Evolutionary conservation across 2,888 invertebrate genomes (phyloP), one percentile per base, ranked within the genome.

Genomic region (Resseliella maxima): DNA sequence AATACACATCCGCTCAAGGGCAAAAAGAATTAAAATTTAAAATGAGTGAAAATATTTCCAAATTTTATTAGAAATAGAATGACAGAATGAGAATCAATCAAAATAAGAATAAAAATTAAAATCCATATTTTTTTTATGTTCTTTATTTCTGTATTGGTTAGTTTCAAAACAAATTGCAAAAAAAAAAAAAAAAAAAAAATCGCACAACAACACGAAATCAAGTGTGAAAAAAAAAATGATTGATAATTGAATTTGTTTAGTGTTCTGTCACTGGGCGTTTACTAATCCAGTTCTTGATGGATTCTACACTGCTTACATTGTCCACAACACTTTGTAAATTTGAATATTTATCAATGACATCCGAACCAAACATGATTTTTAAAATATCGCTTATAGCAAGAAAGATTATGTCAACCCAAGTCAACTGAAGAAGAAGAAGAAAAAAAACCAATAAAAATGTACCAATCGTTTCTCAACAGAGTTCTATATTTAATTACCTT

Each of bases 331-430:
- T 91, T 88, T 92, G 92, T 85, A 95, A 89, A 87, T 93, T 92
- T 8, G 93, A 92, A 89, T 93, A 93, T 21, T 93, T 92, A 87
- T 92, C 93, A 87, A 93, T 89, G 46, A 94, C 89, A 88, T 93
- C 92, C 81, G 90, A 90, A 87, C 91, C 92, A 21, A 92, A 90
- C 92, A 94, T 93, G 88, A 90, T 91, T 89, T 93, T 93, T 89
- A 94, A 89, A 89, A 93, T 94, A 88, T 93, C 93, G 88, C 93
- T 90, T 88, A 93, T 90, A 86, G 92, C 93, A 86, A 93, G 93
- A 87, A 94, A 93, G 87, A 91, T 92, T 18, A 94, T 88, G 89
- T 94, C 94, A 86, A 94, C 94, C 94, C 94, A 94, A 41, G 94
- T 93, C 31, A 94, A 90, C 93, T 93, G 3, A 36, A 36, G 35